Conservation (phyloP, 2,113 vertebrate genomes). For the Chunga burmeisteri region DNA sequence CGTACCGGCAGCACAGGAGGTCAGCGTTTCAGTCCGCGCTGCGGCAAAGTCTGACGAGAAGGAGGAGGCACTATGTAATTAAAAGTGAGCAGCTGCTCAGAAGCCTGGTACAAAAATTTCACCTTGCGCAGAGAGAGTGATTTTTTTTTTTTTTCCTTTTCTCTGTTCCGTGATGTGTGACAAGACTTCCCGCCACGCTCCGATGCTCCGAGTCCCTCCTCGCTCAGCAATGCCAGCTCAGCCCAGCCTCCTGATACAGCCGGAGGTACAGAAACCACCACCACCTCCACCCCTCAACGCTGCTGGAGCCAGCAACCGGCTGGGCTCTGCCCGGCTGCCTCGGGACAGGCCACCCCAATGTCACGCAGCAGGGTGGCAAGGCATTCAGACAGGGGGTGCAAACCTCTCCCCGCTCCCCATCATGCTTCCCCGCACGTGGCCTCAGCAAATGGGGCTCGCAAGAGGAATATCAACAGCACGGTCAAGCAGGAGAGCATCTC, state of each 20-base stretch:
- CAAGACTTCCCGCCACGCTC: background rate
- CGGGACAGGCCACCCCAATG: background rate
- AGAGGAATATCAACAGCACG: background rate
- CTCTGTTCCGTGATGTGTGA: background rate
- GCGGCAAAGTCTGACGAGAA: background rate
- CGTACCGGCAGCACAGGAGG: accelerated
- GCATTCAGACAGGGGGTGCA: background rate
- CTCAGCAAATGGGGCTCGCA: background rate
- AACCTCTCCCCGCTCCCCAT: background rate
- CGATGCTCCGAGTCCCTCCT: background rate
- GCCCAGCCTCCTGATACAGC: background rate
- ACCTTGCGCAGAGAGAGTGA: background rate
- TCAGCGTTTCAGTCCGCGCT: background rate
- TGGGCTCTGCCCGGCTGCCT: background rate
- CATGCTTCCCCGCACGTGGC: background rate
- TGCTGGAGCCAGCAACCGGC: background rate
- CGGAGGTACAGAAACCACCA: background rate
- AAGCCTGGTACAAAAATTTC: background rate
- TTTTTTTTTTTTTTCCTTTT: background rate
- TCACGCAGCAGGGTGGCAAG: accelerated
- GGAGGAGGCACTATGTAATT: background rate
- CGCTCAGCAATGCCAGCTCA: background rate
- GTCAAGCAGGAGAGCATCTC: background rate
- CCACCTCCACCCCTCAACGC: background rate
- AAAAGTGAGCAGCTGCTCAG: background rate